A percentile compares a stretch with the other conserved stretches of the same genome.
These are phyloP conservation scores for Gnathonemus echidnorhynchus DNA, from an alignment of 2,113 vertebrate genomes.

Conservation along the genomic window DNA sequence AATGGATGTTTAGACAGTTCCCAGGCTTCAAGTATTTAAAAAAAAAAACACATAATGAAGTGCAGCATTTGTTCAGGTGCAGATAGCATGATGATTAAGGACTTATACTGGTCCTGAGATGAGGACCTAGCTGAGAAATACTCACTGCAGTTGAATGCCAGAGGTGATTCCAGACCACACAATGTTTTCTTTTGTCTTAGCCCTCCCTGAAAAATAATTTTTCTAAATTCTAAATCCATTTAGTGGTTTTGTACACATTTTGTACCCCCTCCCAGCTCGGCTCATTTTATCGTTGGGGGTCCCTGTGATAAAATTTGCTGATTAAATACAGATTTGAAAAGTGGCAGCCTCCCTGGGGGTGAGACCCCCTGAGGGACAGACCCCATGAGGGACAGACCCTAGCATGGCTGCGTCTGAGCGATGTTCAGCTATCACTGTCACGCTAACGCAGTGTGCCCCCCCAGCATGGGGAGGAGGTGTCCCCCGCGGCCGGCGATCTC, in stretches of 20 bases:
- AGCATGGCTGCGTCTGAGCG: background rate
- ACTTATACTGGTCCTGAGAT: background rate
- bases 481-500: slow-evolving; percentile 80
- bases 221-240: background rate
- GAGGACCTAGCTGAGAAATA: background rate
- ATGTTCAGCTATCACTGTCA: background rate
- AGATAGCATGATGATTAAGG: background rate
- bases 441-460: background rate
- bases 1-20: background rate
- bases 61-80: background rate
- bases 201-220: background rate
- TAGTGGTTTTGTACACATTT: background rate
- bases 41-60: background rate
- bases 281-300: background rate
- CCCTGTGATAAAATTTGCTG: background rate
- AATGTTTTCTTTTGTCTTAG: background rate
- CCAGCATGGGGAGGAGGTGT: slow-evolving; percentile 83
- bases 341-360: background rate
- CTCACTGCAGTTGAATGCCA: background rate
- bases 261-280: background rate
- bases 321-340: background rate
- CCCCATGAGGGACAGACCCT: too few relatives aligned
- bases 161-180: background rate
- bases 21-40: background rate
- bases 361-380: background rate